These are phyloP conservation scores for Biston stratarius DNA, from an alignment of 2,888 invertebrate species.

Conservation along the genomic window DNA sequence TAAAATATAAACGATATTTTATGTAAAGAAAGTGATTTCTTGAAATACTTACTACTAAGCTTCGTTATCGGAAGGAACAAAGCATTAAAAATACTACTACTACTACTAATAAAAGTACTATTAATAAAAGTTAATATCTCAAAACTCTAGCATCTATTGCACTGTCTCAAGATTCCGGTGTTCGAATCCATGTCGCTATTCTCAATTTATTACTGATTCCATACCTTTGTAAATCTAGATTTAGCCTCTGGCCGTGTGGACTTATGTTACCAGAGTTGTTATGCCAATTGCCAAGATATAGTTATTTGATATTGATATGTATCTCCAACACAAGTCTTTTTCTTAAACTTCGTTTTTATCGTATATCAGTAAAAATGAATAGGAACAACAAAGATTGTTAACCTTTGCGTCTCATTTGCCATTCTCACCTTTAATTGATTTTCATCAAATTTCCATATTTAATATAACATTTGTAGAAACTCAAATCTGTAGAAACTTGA, in stretches of 20 bases:
- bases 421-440: conserved; percentile 1
- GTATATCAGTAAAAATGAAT: conserved; percentile 11
- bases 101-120: too few species aligned
- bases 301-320: conserved; percentile 47
- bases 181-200: conserved; percentile 35
- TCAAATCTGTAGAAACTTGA: conserved; percentile 28
- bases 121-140: background rate
- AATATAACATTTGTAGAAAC: conserved; percentile 27
- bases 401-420: conserved; percentile 4
- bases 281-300: conserved; percentile 50
- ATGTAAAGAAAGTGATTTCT: too few species aligned
- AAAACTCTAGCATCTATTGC: conserved; percentile 6
- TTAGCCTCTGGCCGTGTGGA: conserved; percentile 50
- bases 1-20: too few species aligned
- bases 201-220: conserved; percentile 72
- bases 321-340: conserved; percentile 31
- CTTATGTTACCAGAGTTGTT: conserved; percentile 48
- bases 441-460: conserved; percentile 6
- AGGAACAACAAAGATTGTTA: conserved; percentile 1
- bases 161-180: conserved; percentile 18
- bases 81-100: too few species aligned
- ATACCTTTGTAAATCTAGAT: conserved; percentile 58
- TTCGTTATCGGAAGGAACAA: background rate
- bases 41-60: background rate
- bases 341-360: conserved; percentile 14